These are phyloP conservation scores for Drosophila algonquin DNA, from an alignment of 2,888 invertebrate species.

Conservation along the genomic window DNA sequence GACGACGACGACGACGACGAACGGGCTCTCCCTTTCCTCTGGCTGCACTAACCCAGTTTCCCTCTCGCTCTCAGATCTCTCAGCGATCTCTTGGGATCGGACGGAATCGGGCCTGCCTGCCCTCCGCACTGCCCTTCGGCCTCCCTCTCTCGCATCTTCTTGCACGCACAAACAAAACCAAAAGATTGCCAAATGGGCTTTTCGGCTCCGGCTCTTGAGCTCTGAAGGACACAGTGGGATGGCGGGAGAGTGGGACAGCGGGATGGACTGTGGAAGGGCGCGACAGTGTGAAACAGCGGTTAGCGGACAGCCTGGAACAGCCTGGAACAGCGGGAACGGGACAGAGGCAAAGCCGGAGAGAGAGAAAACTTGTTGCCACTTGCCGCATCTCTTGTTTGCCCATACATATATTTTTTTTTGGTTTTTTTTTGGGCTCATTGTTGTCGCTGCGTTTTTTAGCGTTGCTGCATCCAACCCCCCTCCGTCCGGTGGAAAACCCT, in stretches of 20 bases:
- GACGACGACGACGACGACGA: conserved; percentile 1
- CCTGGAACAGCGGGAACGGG: conserved; percentile 26
- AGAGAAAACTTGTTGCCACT: conserved; percentile 40
- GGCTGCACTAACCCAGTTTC: conserved; percentile 52
- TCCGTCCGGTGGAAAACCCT: background rate
- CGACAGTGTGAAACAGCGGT: background rate
- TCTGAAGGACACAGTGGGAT: background rate
- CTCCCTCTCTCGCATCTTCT: background rate
- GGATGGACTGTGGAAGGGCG: background rate
- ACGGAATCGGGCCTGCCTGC: background rate
- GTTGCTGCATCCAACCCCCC: conserved; percentile 16
- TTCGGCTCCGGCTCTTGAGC: background rate
- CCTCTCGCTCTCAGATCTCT: background rate
- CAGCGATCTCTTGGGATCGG: background rate
- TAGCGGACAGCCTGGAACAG: no score
- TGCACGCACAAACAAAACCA: background rate
- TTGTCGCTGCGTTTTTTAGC: conserved; percentile 34
- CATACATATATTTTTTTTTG: background rate
- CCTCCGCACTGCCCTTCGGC: background rate
- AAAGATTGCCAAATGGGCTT: background rate
- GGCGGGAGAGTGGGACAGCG: background rate
- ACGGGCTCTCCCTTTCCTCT: conserved; percentile 20
- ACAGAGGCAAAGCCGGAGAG: background rate
- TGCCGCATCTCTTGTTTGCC: conserved; percentile 28
- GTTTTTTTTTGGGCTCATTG: conserved; percentile 7